Percentiles rank a stretch among this genome's conserved stretches.
phyloP scores from a whole-genome alignment of 1,140 invertebrate genomes.

The Lucilia cuprina region DNA sequence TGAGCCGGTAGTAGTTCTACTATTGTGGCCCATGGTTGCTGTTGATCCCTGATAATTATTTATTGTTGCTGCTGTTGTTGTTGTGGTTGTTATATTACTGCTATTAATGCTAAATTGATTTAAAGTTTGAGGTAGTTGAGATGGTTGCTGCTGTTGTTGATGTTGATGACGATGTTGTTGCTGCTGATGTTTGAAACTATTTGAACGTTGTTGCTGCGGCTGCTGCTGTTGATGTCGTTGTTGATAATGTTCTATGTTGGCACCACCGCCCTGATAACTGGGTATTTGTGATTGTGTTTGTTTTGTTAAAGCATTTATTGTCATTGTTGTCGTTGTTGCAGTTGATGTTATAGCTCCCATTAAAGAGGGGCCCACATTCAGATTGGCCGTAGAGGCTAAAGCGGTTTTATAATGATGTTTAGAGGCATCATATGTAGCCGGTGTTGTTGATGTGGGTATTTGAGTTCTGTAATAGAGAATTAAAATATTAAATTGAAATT shows the following conservation, averaged over 20 bases:
- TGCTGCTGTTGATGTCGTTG: slow-evolving; percentile 38
- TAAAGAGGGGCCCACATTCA: neutral
- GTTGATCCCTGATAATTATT: slow-evolving; percentile 25
- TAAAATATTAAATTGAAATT: neutral
- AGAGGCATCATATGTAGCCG: slow-evolving; percentile 27
- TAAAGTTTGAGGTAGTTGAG: slow-evolving; percentile 59
- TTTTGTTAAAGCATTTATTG: slow-evolving; percentile 51
- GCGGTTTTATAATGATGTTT: slow-evolving; percentile 35
- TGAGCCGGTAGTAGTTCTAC: neutral
- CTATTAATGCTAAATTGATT: slow-evolving; percentile 12
- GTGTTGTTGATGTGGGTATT: slow-evolving; percentile 31
- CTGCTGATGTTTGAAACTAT: slow-evolving; percentile 41
- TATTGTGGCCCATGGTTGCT: slow-evolving; percentile 14
- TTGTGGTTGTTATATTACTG: neutral
- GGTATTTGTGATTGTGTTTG: slow-evolving; percentile 58
- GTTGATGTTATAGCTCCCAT: slow-evolving; percentile 38
- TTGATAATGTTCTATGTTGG: neutral
- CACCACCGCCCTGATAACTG: slow-evolving; percentile 47
- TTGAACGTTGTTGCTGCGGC: slow-evolving; percentile 28
- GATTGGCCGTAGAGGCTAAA: neutral
- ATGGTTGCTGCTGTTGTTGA: slow-evolving; percentile 55
- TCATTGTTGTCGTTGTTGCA: slow-evolving; percentile 41
- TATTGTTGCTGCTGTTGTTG: slow-evolving; percentile 37
- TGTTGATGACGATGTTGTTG: slow-evolving; percentile 42
- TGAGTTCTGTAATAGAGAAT: slow-evolving; percentile 35